phyloP scores from a whole-genome alignment of 2,888 invertebrate genomes.

The Argyra leucocephala region DNA sequence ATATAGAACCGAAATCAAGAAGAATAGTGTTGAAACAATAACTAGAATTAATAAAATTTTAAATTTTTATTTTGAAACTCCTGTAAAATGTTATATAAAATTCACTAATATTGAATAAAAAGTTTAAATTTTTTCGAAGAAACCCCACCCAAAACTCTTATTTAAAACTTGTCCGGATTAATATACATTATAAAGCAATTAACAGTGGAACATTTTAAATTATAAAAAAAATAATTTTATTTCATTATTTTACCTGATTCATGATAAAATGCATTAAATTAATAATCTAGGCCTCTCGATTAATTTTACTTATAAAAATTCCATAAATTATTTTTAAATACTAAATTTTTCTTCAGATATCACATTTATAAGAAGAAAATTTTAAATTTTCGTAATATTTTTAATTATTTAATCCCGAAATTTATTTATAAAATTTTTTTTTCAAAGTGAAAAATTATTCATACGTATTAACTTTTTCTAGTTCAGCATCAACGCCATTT shows the following conservation, averaged over 20 bases:
- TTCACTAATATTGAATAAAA: constrained; percentile 10
- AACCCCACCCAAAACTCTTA: constrained; percentile 4
- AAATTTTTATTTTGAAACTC: constrained; percentile 23
- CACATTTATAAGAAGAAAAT: neutral
- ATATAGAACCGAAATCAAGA: constrained; percentile 25
- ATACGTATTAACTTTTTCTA: constrained; percentile 6
- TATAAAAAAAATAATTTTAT: constrained; percentile 16
- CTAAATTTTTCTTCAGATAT: neutral
- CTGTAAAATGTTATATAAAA: neutral
- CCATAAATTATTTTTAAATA: neutral
- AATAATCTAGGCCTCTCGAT: neutral
- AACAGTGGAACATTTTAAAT: neutral
- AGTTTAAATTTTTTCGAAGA: constrained; percentile 26
- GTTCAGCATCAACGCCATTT: constrained; percentile 9
- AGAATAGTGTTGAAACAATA: constrained; percentile 37
- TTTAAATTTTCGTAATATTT: neutral
- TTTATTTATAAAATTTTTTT: neutral
- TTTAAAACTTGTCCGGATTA: neutral
- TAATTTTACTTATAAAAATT: neutral
- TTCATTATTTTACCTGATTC: constrained; percentile 41
- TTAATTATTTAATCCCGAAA: neutral
- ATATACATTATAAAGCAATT: neutral
- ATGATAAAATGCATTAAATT: constrained; percentile 35
- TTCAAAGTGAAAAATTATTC: neutral
- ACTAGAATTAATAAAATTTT: constrained; percentile 24